A percentile compares a stretch with the other conserved stretches of the same genome.
These are phyloP conservation scores for Catharus ustulatus DNA, from an alignment of 2,797 vertebrate species.

Conservation along the genomic window DNA sequence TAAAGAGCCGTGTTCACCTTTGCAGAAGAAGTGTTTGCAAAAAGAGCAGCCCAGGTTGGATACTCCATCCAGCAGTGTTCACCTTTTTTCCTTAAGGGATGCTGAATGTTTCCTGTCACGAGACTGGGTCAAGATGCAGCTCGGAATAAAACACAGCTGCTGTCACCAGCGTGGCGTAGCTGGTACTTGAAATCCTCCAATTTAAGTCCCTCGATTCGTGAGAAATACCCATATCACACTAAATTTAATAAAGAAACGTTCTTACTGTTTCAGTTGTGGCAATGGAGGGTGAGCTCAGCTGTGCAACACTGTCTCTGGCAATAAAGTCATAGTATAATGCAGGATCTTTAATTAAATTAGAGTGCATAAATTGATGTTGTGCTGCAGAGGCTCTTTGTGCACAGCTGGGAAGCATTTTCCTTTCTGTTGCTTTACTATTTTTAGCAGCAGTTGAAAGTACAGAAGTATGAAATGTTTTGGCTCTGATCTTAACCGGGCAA, in stretches of 20 bases:
- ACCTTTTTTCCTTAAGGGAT: background rate
- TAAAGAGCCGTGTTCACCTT: background rate
- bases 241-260: constrained; percentile 10
- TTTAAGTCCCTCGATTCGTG: constrained; percentile 28
- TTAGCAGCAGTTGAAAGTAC: constrained; percentile 55
- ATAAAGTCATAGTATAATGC: constrained; percentile 3
- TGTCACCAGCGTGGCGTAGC: background rate
- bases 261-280: constrained; percentile 13
- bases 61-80: background rate
- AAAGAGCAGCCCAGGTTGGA: background rate
- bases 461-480: constrained; percentile 53
- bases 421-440: constrained; percentile 52
- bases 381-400: constrained; percentile 53
- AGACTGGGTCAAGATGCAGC: constrained; percentile 10
- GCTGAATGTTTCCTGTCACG: background rate
- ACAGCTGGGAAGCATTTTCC: constrained; percentile 50
- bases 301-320: background rate
- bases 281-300: constrained; percentile 39
- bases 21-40: background rate
- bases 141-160: constrained; percentile 14
- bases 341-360: constrained; percentile 56
- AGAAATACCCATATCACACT: constrained; percentile 34
- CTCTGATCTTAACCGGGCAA: constrained; percentile 30
- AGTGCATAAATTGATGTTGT: constrained; percentile 48
- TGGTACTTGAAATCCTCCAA: background rate